Conservation (phyloP, 1,140 invertebrate species). For the Sycophila sp. region DNA sequence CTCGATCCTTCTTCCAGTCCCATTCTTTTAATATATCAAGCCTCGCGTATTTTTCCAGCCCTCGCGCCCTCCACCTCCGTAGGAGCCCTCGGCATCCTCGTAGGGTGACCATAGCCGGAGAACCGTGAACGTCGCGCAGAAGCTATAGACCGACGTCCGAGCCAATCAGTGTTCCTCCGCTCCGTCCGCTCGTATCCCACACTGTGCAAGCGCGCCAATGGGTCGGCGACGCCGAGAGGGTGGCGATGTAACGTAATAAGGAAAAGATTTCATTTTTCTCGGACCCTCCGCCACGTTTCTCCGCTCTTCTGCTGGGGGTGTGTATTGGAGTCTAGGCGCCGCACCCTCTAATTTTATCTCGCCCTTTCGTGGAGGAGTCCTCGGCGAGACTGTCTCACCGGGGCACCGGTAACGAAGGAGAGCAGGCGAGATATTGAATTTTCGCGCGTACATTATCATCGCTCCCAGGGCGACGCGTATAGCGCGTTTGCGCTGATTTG, state of each 20-base stretch:
- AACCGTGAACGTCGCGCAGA: too few species aligned
- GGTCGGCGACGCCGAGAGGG: slow-evolving; percentile 28
- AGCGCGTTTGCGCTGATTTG: neutral
- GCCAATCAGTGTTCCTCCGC: slow-evolving; percentile 57
- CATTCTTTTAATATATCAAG: neutral
- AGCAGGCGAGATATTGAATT: slow-evolving; percentile 24
- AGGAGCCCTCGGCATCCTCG: too few species aligned
- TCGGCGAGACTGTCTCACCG: slow-evolving; percentile 4
- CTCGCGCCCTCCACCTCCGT: neutral
- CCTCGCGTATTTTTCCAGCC: neutral
- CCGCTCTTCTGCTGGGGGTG: neutral
- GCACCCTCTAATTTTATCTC: slow-evolving; percentile 47
- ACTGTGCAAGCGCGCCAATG: slow-evolving; percentile 22
- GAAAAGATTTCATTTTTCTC: slow-evolving; percentile 54
- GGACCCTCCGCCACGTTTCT: neutral
- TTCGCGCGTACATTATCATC: slow-evolving; percentile 16
- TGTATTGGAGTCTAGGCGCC: neutral
- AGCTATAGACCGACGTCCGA: slow-evolving; percentile 34
- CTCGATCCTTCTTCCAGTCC: neutral
- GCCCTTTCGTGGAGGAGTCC: neutral
- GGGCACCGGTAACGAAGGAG: slow-evolving; percentile 19
- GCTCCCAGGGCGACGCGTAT: neutral
- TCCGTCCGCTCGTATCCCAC: too few species aligned
- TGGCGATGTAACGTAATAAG: slow-evolving; percentile 53
- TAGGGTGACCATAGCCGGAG: too few species aligned